Conservation (phyloP, 30 jellyfish, hydroid and myxozoan species). For the Aurelia sp. region DNA sequence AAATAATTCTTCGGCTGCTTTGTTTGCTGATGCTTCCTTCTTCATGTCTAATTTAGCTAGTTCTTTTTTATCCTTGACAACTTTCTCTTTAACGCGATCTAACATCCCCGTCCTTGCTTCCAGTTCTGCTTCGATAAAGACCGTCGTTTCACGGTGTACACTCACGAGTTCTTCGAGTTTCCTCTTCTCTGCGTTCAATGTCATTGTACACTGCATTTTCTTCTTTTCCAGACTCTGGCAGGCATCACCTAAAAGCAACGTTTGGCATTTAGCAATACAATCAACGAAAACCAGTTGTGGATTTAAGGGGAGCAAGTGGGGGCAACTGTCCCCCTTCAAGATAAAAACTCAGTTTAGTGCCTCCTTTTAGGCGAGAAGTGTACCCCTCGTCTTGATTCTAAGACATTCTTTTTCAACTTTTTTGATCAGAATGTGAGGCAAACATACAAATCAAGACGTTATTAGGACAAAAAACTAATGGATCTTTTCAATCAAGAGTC, state of each 20-base stretch:
- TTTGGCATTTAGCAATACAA: no score
- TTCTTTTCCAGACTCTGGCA: slow-evolving; percentile 77
- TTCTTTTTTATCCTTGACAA: slow-evolving; percentile 81
- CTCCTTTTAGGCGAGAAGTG: no score
- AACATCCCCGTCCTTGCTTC: slow-evolving; percentile 81
- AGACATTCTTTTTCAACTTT: no score
- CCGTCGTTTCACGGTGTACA: slow-evolving; percentile 92
- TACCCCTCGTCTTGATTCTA: no score
- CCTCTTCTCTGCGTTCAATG: slow-evolving; percentile 69
- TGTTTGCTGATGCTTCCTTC: slow-evolving; percentile 79
- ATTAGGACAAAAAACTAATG: no score
- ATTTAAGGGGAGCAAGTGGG: no score
- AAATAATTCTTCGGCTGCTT: slow-evolving; percentile 92
- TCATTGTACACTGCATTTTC: slow-evolving; percentile 55
- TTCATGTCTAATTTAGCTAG: slow-evolving; percentile 94
- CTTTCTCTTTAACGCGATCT: slow-evolving; percentile 86
- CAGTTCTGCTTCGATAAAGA: slow-evolving; percentile 89
- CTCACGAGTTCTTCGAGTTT: slow-evolving; percentile 74
- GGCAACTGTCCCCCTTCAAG: no score
- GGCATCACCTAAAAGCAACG: slow-evolving; percentile 41
- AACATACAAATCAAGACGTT: no score
- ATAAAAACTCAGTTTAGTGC: no score
- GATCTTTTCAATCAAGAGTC: no score
- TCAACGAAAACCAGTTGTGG: no score
- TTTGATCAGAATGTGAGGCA: no score